Percentiles rank a stretch among this genome's conserved stretches.
Conservation (phyloP, 2,888 invertebrate genomes). For the Pilophorus perplexus region DNA sequence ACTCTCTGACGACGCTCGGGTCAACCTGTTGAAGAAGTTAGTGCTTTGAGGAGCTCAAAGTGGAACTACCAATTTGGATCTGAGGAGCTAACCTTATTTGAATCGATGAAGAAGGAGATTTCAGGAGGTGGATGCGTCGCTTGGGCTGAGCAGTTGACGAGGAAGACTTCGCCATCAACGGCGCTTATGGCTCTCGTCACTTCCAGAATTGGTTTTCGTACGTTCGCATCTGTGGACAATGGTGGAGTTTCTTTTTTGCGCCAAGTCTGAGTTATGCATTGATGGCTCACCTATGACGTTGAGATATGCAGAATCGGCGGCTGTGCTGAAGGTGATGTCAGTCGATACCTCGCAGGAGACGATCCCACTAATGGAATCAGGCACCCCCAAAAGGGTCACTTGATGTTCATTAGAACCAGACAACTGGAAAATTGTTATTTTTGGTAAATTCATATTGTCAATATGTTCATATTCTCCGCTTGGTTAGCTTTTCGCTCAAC, state of each 20-base stretch:
- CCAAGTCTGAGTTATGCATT: neutral
- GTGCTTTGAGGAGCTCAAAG: neutral
- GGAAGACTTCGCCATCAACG: neutral
- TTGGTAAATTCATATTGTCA: neutral
- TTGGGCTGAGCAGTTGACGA: conserved; percentile 45
- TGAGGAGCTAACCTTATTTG: neutral
- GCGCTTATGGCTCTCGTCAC: conserved; percentile 25
- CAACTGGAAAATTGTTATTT: conserved; percentile 34
- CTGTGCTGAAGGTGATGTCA: conserved; percentile 46
- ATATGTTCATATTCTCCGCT: too few species aligned
- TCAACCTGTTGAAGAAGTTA: neutral
- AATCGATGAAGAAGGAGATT: conserved; percentile 46
- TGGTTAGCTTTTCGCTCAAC: too few species aligned
- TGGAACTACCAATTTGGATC: neutral
- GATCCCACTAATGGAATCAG: conserved; percentile 42
- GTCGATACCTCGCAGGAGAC: conserved; percentile 48
- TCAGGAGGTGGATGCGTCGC: conserved; percentile 43
- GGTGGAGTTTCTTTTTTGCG: neutral
- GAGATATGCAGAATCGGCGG: conserved; percentile 43
- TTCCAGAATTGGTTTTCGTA: conserved; percentile 35
- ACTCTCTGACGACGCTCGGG: neutral
- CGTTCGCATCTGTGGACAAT: conserved; percentile 6
- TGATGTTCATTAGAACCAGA: conserved; percentile 45
- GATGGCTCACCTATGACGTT: conserved; percentile 43
- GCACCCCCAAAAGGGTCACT: conserved; percentile 46